Conservation (phyloP, 2,888 invertebrate genomes). For the Crematogaster levior region DNA sequence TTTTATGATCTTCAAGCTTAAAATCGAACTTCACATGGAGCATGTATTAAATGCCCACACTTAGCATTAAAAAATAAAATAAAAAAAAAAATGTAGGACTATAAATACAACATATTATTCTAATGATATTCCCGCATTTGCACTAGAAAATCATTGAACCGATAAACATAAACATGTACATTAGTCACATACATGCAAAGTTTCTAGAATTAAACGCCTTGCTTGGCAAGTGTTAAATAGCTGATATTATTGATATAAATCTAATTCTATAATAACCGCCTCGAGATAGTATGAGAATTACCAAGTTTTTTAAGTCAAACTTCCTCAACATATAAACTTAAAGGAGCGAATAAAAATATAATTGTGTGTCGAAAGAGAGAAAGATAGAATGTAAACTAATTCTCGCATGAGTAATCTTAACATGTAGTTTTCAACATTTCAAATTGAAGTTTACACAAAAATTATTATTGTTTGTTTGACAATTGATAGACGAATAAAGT, state of each 20-base stretch:
- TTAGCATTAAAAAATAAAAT: no score
- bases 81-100: no score
- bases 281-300: background rate
- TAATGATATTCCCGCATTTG: conserved; percentile 12
- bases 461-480: background rate
- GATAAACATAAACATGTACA: conserved; percentile 2
- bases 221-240: background rate
- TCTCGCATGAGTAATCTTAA: background rate
- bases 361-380: background rate
- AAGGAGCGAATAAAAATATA: background rate
- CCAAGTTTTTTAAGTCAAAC: background rate
- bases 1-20: background rate
- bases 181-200: background rate
- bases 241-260: background rate
- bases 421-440: background rate
- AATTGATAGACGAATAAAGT: background rate
- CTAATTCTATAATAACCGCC: background rate
- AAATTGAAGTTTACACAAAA: background rate
- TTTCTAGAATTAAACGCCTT: background rate
- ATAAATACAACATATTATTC: conserved; percentile 13
- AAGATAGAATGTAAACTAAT: background rate
- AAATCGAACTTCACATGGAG: background rate
- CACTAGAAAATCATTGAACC: background rate
- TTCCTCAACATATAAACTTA: background rate
- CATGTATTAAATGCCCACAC: background rate